Evolutionary conservation across 2,797 vertebrate genomes (phyloP), one percentile per base, ranked within the genome.

Genomic region (Spinus pinus): DNA sequence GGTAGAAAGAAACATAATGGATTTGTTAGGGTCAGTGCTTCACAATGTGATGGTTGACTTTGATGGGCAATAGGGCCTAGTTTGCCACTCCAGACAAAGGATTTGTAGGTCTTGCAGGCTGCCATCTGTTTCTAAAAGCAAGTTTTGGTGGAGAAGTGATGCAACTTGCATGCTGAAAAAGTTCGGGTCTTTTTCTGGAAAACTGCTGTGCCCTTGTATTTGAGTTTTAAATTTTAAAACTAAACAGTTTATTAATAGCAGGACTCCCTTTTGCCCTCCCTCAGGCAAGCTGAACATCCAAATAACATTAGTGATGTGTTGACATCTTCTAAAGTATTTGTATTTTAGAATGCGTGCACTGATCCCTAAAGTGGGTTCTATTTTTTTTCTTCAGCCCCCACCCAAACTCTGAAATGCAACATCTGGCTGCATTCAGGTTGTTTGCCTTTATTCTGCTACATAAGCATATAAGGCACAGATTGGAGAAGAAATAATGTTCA

Each of bases 1-100:
- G 92, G 92, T 92, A 95, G 95, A 95, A 96, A 97, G 96, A 94
- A 97, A 92, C 82, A 97, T 95, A 97, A 97, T 96, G 96, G 88
- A 97, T 97, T 97, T 97, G 93, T 96, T 96, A 94, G 97, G 97
- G 97, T 98, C 97, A 97, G 67, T 95, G 97, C 96, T 95, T 97
- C 96, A 96, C 94, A 97, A 97, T 97, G 96, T 91, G 89, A 66
- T 10, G 61, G 93, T 95, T 97, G 97, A 97, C 96, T 97, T 96
- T 97, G 95, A 92, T 91, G 88, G 86, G 92, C 93, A 92, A 54
- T 58, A 94, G 88, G 93, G 78, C 89, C 93, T 83, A 70, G 88
- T 96, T 96, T 95, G 93, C 86, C 47, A 87, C 95, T 87, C 93
- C 88, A 95, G 92, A 98, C 97, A 97, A 98, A 98, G 91, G 87